phyloP scores from a whole-genome alignment of 1,140 invertebrate genomes.

The Drosophila lini region DNA sequence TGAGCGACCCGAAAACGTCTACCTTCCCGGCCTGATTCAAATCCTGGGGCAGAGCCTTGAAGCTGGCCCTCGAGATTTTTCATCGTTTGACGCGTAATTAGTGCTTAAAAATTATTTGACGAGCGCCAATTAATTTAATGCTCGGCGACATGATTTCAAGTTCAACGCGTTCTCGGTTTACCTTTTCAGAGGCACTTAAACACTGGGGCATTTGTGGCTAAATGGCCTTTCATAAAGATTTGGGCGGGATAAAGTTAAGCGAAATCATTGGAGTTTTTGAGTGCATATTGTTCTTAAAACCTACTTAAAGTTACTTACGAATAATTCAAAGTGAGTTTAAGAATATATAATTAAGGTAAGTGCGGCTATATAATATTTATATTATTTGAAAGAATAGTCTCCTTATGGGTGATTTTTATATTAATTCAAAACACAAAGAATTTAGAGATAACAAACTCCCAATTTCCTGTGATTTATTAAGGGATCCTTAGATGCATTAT shows the following conservation, averaged over 20 bases:
- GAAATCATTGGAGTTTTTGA: background rate
- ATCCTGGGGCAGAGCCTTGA: conserved; percentile 20
- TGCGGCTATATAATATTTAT: background rate
- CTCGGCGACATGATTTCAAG: conserved; percentile 59
- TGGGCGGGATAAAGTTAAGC: conserved; percentile 17
- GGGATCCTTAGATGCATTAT: background rate
- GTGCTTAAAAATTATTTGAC: conserved; percentile 77
- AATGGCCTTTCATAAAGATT: conserved; percentile 15
- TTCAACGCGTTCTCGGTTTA: conserved; percentile 41
- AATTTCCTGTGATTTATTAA: background rate
- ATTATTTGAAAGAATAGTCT: background rate
- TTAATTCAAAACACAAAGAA: too few relatives aligned
- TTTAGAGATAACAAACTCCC: background rate
- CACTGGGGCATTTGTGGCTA: conserved; percentile 17
- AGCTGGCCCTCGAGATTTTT: conserved; percentile 38
- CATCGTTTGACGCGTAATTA: conserved; percentile 74
- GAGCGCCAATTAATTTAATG: conserved; percentile 81
- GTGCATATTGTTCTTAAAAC: conserved; percentile 1
- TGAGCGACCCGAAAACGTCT: conserved; percentile 65
- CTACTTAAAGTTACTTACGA: background rate
- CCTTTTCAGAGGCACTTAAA: conserved; percentile 23
- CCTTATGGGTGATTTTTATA: background rate
- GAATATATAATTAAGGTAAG: background rate
- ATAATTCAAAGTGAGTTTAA: too few relatives aligned
- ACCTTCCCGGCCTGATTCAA: conserved; percentile 4